Base-by-base conservation (phyloP, 2,113 vertebrate species). In the Zeus faber region DNA sequence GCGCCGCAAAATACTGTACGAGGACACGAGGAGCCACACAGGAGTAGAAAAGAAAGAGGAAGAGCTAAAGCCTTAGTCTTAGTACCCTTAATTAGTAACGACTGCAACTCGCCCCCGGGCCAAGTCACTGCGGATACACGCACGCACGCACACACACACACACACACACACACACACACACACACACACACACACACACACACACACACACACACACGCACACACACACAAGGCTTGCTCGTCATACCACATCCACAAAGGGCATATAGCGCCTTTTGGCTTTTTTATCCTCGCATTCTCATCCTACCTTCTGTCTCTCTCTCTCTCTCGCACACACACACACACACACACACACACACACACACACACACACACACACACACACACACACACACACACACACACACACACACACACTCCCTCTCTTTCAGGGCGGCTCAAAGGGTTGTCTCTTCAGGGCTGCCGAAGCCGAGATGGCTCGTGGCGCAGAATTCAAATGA, bases 401-500 rank as follows among this genome's bases (percentile, higher is more conserved):
- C n/a, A n/a, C n/a, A n/a, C 41, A 65, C 17, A 45, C 20, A 49
- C 21, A 53, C 40, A 39, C 54, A 67, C 50, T 53, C 72, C 35
- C 49, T 72, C 66, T 77, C 76, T 77, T 79, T 81, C 77, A 70
- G 10, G 60, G 58, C 22, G 33, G 59, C 78, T 87, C 81, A 85
- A 84, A 85, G 75, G 74, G 33, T 67, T 67, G 61, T 85, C 82
- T 86, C 84, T 85, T 83, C 63, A 72, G 74, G 65, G 70, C 68
- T 60, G 72, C 70, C 80, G 74, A 78, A 73, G 75, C 75, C 25
- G 74, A 75, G 77, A 69, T 63, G 51, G 58, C 67, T 72, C 6
- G 44, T 76, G 73, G 80, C 70, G 29, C 41, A 69, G 86, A 80
- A 85, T 86, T 82, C 76, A 81, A 83, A 88, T 83, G 6, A 73